Base-by-base conservation (phyloP, 2,113 vertebrate genomes). In the Pseudorectes ferrugineus region DNA sequence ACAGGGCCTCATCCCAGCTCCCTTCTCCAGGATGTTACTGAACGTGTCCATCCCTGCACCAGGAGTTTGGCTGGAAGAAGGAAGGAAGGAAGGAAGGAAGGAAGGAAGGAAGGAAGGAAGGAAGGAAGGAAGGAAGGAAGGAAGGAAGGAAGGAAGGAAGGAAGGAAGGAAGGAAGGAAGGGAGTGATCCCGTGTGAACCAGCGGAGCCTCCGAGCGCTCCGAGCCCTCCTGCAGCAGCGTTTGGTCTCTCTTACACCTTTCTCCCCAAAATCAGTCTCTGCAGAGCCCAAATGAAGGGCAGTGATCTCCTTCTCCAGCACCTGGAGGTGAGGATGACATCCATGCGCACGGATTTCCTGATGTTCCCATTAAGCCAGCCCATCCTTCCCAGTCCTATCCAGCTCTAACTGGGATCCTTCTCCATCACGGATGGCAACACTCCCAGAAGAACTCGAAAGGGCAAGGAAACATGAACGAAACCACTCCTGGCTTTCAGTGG, bases 141-240 rank as follows among this genome's bases (percentile, higher is more conserved):
- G 36, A 38, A 38, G 36, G 36, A 38, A 38, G 36, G 36, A 38
- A 38, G 36, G 36, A 38, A 38, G 36, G 36, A 38, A 38, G 36
- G 36, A 38, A 38, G 36, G 36, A 31, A 28, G 33, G 36, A 68
- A 49, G 72, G 58, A 42, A 38, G 24, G 58, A 42, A 35, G 16
- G 16, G 33, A 79, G 33, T 1, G 46, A 28, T 89, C 35, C 33
- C 18, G 12, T 4, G 33, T 38, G 48, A 85, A 10, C 24, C 3
- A 1, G 31, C 1, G 0, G 14, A n/a, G 51, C 35, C 29, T 18
- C 40, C 0, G 0, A 43, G 42, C 29, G 2, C 45, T 18, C 26
- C 8, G 1, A 3, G 1, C 21, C 36, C 48, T 62, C 58, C 49
- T 42, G 19, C 14, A 14, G 66, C n/a, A 49, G 33, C 4, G 2